Percentiles rank a stretch among this genome's conserved stretches.
These are phyloP conservation scores for Atrichornis clamosus DNA, from an alignment of 2,113 vertebrate genomes.

Conservation along the genomic window DNA sequence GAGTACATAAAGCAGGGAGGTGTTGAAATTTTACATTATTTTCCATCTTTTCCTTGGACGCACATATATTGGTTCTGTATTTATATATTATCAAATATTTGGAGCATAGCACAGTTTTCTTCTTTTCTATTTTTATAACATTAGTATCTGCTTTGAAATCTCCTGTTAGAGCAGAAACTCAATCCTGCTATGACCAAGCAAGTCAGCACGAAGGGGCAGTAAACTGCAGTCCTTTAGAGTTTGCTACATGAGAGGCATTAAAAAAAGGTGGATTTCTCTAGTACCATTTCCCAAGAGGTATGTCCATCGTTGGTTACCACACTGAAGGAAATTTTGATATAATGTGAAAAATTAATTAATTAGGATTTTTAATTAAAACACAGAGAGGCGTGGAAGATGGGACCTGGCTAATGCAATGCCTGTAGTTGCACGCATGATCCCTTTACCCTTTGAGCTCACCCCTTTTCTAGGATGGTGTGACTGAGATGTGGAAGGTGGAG, in stretches of 20 bases:
- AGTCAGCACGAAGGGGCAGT: accelerated
- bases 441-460: not conserved
- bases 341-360: constrained; percentile 32
- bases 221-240: not conserved
- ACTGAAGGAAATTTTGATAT: not conserved
- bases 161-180: not conserved
- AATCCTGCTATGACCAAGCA: not conserved
- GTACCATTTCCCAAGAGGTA: not conserved
- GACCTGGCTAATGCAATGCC: not conserved
- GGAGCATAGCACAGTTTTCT: not conserved
- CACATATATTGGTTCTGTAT: not conserved
- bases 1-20: not conserved
- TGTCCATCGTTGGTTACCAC: not conserved
- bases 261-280: not conserved
- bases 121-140: too few species aligned
- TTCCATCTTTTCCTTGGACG: not conserved
- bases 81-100: not conserved
- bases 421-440: not conserved
- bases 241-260: accelerated
- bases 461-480: not conserved
- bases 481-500: not conserved
- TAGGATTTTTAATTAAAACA: constrained; percentile 31
- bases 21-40: not conserved
- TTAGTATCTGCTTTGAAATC: not conserved
- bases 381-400: not conserved